Base-by-base conservation (phyloP, 2,113 vertebrate species). In the Reinhardtius hippoglossoides region DNA sequence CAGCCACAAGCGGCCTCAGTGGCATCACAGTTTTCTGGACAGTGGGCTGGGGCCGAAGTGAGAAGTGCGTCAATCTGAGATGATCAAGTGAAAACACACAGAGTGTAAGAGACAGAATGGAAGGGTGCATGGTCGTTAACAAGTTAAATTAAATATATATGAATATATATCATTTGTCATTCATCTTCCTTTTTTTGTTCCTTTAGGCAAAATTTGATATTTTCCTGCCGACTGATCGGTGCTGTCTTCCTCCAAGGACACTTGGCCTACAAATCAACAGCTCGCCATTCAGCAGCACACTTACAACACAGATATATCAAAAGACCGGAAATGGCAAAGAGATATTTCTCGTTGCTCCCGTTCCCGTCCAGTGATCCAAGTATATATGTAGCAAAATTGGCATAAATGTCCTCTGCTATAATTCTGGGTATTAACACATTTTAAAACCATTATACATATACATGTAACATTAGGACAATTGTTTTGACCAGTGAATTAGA, bases 1-100 rank as follows among this genome's bases (percentile, higher is more conserved):
- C 70, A 83, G 83, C 91, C 46, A 37, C 85, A 75, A 81, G 87
- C 79, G 75, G 78, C 82, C 60, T 86, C 65, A 76, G 77, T 78
- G 48, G 55, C 85, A 87, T 89, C 80, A 69, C 89, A 87, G 89
- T 82, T 82, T 85, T 76, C 76, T 67, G 88, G 88, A 89, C 86
- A 87, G 81, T 64, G 76, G 26, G 78, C 85, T 31, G 71, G 35
- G 62, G 48, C 81, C 62, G 68, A 84, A 82, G 82, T 84, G 89
- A 84, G 86, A 85, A 87, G 71, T 84, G 63, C 84, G 74, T 86
- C 87, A 89, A 79, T 57, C 74, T 76, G 76, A 82, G 81, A 81
- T 66, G 78, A 86, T 89, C 52, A 83, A 82, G 71, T 76, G 65
- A 52, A 76, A 81, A 76, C 35, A 72, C 42, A 73, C 16, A 74